Base-by-base conservation (phyloP, 2,888 invertebrate species). In the Lasioglossum figueresi region DNA sequence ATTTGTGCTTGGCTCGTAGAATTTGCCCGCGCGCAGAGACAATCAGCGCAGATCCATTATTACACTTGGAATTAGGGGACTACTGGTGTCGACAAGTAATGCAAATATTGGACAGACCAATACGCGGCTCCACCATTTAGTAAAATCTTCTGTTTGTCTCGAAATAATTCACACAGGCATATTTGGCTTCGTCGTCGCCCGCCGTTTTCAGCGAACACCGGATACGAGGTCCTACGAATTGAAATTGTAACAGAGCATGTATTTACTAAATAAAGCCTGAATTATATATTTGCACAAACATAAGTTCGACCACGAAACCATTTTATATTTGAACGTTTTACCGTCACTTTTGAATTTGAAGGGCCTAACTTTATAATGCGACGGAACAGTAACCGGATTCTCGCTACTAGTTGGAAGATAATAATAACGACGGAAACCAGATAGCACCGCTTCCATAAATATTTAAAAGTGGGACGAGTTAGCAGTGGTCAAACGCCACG, bases 51-150 rank as follows among this genome's bases (percentile, higher is more conserved):
- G 16, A 31, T 63, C 16, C 31, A 2, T 12, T 63, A 63, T 63
- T 63, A 27, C 31, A 31, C 63, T 31, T 31, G 12, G 31, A 63
- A 63, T 27, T 31, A 63, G 16, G 16, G 6, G 16, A 31, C 63
- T n/a, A 63, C 63, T 16, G 63, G 63, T 31, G 63, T 63, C 63
- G 31, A 63, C 63, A 16, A 31, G 63, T 63, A 31, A 63, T 31
- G 63, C 63, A 63, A 63, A 63, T 63, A 63, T 63, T 63, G 31
- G 31, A 63, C 16, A 16, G 63, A 31, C 63, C 63, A 63, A 63
- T 16, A 63, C 31, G 16, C 31, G 5, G 5, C 63, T 27, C 31
- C 63, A 6, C 16, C 16, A 31, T 63, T 63, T 63, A 63, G 63
- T 5, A 63, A 63, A 63, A 63, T 63, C 63, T 31, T 63, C 31